Evolutionary conservation across 1,140 invertebrate species (phyloP).

Genomic region (Ceratina calcarata): DNA sequence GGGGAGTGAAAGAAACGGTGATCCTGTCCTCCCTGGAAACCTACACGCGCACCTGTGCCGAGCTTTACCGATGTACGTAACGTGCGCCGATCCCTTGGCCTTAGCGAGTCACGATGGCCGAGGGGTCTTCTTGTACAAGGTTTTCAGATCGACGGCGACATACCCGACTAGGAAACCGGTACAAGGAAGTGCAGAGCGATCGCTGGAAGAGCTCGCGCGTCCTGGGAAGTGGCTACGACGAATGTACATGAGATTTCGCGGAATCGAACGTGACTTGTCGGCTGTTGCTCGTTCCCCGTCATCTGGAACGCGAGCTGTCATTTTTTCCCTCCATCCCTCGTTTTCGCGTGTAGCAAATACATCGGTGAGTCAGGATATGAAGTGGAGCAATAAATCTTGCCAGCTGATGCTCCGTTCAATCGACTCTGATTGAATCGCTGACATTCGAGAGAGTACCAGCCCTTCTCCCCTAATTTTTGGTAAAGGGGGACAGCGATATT

Average conservation of each 20-base stretch:
- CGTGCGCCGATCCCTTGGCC: conserved; percentile 59
- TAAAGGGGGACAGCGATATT: too few relatives aligned
- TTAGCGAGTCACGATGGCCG: conserved; percentile 65
- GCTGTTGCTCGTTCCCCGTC: conserved; percentile 19
- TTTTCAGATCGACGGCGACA: conserved; percentile 64
- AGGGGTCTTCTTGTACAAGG: conserved; percentile 59
- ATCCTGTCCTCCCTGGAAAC: conserved; percentile 61
- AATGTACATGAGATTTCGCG: conserved; percentile 44
- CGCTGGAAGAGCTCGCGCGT: conserved; percentile 54
- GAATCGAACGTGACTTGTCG: conserved; percentile 44
- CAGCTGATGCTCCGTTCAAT: too few relatives aligned
- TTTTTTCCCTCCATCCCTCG: background rate
- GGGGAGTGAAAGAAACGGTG: conserved; percentile 62
- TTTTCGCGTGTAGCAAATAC: background rate
- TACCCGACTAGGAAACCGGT: conserved; percentile 70
- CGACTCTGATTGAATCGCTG: too few relatives aligned
- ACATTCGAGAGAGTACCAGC: too few relatives aligned
- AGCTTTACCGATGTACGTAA: conserved; percentile 57
- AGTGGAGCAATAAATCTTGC: too few relatives aligned
- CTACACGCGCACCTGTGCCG: conserved; percentile 68
- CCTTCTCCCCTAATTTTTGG: too few relatives aligned
- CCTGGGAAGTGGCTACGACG: conserved; percentile 59
- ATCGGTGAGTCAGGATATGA: too few relatives aligned
- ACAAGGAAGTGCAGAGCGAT: conserved; percentile 61
- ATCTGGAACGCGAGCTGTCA: conserved; percentile 2